phyloP scores from a whole-genome alignment of 2,888 invertebrate genomes.

The Tyria jacobaeae region DNA sequence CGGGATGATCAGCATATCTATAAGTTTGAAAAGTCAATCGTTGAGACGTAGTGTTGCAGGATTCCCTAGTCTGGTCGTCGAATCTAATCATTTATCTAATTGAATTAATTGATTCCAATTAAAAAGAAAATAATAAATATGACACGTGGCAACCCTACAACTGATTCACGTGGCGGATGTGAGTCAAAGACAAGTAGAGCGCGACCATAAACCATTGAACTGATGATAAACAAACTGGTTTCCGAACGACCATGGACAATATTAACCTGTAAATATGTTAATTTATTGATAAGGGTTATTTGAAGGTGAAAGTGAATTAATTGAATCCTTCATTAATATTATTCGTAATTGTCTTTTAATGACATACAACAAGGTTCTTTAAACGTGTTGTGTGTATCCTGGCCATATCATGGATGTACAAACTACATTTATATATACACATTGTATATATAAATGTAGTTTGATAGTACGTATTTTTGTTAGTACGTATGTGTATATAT shows the following conservation, averaged over 20 bases:
- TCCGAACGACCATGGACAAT: slow-evolving; percentile 4
- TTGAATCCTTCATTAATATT: background rate
- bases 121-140: too few relatives aligned
- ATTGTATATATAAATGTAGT: too few relatives aligned
- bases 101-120: background rate
- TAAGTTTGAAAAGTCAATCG: too few relatives aligned
- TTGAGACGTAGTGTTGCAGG: too few relatives aligned
- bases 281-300: slow-evolving; percentile 4
- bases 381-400: background rate
- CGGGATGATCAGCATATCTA: too few relatives aligned
- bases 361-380: background rate
- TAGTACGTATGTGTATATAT: too few relatives aligned
- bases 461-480: too few relatives aligned
- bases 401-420: too few relatives aligned
- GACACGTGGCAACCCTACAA: slow-evolving; percentile 13
- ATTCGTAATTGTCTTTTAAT: background rate
- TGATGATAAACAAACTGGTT: slow-evolving; percentile 38
- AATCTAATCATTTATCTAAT: background rate
- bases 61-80: too few relatives aligned
- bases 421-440: too few relatives aligned
- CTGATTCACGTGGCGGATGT: slow-evolving; percentile 27
- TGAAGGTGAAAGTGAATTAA: background rate
- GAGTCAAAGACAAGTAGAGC: slow-evolving; percentile 41
- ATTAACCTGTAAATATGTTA: slow-evolving; percentile 4
- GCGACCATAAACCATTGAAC: slow-evolving; percentile 41